phyloP scores from a whole-genome alignment of 2,888 invertebrate genomes.

The Folsomia candida region DNA sequence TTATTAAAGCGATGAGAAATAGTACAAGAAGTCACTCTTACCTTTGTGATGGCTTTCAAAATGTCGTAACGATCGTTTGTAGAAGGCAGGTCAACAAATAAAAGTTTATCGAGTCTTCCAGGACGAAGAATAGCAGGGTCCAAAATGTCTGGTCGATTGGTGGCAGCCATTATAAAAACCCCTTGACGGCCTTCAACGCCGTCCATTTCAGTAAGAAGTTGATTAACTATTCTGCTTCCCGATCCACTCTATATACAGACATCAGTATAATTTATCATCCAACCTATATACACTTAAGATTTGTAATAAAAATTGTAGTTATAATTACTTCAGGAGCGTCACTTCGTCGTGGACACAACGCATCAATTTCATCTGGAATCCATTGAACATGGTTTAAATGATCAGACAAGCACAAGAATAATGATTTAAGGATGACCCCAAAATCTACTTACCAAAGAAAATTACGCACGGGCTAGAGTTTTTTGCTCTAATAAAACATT shows the following conservation, averaged over 20 bases:
- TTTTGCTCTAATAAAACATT: slow-evolving; percentile 88
- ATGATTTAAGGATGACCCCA: no score
- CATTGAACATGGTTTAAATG: no score
- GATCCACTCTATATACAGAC: slow-evolving; percentile 62
- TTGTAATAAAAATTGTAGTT: no score
- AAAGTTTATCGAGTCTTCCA: slow-evolving; percentile 83
- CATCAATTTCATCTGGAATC: slow-evolving; percentile 97
- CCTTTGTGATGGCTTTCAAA: slow-evolving; percentile 82
- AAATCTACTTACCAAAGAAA: no score
- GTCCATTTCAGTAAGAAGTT: slow-evolving; percentile 97
- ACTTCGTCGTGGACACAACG: slow-evolving; percentile 85
- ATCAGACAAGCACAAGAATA: no score
- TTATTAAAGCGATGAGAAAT: background rate
- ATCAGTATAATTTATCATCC: no score
- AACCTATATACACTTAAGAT: no score
- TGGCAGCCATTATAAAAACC: slow-evolving; percentile 93
- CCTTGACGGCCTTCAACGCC: slow-evolving; percentile 87
- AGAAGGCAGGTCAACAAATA: slow-evolving; percentile 85
- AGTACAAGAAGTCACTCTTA: slow-evolving; percentile 52
- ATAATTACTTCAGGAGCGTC: slow-evolving; percentile 65
- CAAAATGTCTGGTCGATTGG: slow-evolving; percentile 93
- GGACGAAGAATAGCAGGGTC: slow-evolving; percentile 91
- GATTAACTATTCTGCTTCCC: slow-evolving; percentile 86
- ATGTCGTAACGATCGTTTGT: slow-evolving; percentile 80
- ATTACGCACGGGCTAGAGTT: slow-evolving; percentile 97